Base-by-base conservation (phyloP, 1,140 invertebrate species). In the Hylaeus volcanicus region DNA sequence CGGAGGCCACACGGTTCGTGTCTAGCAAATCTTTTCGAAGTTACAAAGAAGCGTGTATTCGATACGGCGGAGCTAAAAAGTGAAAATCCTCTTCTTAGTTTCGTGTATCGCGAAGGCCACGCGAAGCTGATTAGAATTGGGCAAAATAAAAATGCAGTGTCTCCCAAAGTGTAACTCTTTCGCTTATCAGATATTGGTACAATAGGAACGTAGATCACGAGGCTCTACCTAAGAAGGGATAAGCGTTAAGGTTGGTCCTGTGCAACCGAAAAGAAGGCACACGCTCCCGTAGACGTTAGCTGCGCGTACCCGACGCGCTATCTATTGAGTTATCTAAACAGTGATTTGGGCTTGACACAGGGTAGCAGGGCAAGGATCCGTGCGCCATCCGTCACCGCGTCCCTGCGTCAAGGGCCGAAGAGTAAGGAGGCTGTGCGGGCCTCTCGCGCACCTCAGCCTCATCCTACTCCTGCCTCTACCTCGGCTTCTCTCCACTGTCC, bases 311-410 rank as follows among this genome's bases (percentile, higher is more conserved):
- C 66, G 58, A 15, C 39, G 12, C 65, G 71, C 85, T 86, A 86
- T 86, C 76, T 86, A 87, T 87, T 87, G 76, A 87, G 84, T 87
- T 86, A 87, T 87, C 84, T 87, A 86, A 87, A 74, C 79, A 86
- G 74, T 68, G 81, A 86, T 86, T 86, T 73, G 81, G 77, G 78
- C 63, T 66, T 86, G 85, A 86, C 85, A 86, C 74, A 51, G 69
- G 73, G 15, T 75, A 86, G 64, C 77, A 76, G 80, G 48, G 76
- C 45, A 71, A 74, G 68, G 48, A 26, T n/a, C 63, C 55, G 73
- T 4, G 81, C 60, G 74, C 77, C 85, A 87, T 87, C 77, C 73
- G 85, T 86, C 84, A 86, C 84, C 73, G 53, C 53, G 77, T 83
- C 69, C 81, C 85, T 53, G 51, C 64, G 61, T 74, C 81, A 65